Conservation (phyloP, 2,888 invertebrate species). For the Leptinotarsa juncta region DNA sequence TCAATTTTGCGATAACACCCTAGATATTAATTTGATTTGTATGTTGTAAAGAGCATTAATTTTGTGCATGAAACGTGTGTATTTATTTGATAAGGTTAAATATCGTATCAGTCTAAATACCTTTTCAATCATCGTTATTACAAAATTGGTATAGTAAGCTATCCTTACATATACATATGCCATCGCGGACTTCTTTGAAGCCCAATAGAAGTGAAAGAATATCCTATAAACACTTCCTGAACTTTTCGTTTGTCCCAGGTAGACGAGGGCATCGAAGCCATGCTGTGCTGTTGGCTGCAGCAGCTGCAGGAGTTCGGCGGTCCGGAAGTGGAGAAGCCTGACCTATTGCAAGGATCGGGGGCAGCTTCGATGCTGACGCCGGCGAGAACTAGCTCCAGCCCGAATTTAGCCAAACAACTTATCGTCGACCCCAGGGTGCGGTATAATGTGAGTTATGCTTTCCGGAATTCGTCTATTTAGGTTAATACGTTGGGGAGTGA, state of each 20-base stretch:
- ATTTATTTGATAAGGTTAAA: no score
- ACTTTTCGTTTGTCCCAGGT: slow-evolving; percentile 66
- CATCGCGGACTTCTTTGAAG: no score
- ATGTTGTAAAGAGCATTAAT: no score
- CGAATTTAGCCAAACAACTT: slow-evolving; percentile 71
- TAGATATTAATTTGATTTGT: no score
- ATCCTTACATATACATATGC: no score
- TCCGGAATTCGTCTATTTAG: not conserved
- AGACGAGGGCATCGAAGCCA: slow-evolving; percentile 86
- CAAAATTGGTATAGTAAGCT: no score
- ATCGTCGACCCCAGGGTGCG: slow-evolving; percentile 80
- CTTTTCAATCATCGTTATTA: no score
- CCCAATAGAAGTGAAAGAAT: no score
- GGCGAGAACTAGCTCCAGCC: slow-evolving; percentile 66
- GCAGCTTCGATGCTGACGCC: slow-evolving; percentile 74
- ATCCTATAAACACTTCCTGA: not conserved
- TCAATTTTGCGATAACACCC: no score
- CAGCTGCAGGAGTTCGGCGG: slow-evolving; percentile 86
- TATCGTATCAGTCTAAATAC: no score
- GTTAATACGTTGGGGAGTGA: not conserved
- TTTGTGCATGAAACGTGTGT: no score
- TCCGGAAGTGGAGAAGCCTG: slow-evolving; percentile 86
- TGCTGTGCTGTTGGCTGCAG: slow-evolving; percentile 88
- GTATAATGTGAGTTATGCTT: slow-evolving; percentile 78
- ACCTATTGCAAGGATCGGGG: slow-evolving; percentile 79